These are phyloP conservation scores for Sebastes elongatus DNA, from an alignment of 2,797 vertebrate genomes.

Conservation along the genomic window DNA sequence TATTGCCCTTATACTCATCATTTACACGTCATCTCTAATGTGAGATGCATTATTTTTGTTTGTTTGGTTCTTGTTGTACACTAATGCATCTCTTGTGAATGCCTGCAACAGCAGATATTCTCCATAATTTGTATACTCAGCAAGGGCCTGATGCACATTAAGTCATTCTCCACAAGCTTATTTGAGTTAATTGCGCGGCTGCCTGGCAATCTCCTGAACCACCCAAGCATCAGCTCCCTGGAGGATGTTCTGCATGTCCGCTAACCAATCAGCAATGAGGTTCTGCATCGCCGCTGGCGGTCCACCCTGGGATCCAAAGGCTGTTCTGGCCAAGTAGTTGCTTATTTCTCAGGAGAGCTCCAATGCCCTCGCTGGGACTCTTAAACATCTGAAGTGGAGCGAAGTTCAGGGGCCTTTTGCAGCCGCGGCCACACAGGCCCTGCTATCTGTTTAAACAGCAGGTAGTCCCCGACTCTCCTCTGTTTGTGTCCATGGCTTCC, in stretches of 20 bases:
- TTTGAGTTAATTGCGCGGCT: slow-evolving; percentile 69
- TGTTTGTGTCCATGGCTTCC: slow-evolving; percentile 76
- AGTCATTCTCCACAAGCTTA: slow-evolving; percentile 63
- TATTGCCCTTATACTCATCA: neutral
- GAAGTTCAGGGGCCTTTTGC: slow-evolving; percentile 65
- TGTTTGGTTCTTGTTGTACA: neutral
- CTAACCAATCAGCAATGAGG: slow-evolving; percentile 61
- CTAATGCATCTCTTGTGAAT: slow-evolving; percentile 9
- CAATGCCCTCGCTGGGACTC: slow-evolving; percentile 65
- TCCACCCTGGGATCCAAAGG: slow-evolving; percentile 72
- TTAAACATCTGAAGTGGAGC: slow-evolving; percentile 77
- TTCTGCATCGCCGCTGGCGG: slow-evolving; percentile 61
- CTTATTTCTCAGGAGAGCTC: slow-evolving; percentile 73
- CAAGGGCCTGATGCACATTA: slow-evolving; percentile 61
- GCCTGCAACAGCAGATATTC: slow-evolving; percentile 17
- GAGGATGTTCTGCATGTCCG: slow-evolving; percentile 57
- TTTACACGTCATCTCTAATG: neutral
- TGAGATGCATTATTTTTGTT: neutral
- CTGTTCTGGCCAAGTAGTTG: slow-evolving; percentile 80
- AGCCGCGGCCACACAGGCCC: slow-evolving; percentile 59
- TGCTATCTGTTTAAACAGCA: slow-evolving; percentile 82
- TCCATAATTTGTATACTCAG: slow-evolving; percentile 32
- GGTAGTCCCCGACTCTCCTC: slow-evolving; percentile 73
- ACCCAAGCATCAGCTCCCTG: slow-evolving; percentile 72
- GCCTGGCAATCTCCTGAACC: slow-evolving; percentile 70